phyloP scores from a whole-genome alignment of 2,888 invertebrate species.

The Xanthia togata region DNA sequence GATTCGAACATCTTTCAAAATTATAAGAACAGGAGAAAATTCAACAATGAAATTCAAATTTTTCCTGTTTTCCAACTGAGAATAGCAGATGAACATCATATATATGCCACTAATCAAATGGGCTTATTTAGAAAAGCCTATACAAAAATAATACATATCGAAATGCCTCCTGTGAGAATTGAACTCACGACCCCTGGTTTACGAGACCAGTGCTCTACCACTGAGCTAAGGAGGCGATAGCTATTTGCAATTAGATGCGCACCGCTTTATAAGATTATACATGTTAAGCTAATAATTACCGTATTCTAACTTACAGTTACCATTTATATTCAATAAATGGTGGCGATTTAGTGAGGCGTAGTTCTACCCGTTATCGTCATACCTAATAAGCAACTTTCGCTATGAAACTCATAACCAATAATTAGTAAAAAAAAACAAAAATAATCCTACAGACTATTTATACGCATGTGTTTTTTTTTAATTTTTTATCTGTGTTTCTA shows the following conservation, averaged over 20 bases:
- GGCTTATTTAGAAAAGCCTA: neutral
- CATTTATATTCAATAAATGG: neutral
- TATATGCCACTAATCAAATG: neutral
- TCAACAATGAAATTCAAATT: too few relatives aligned
- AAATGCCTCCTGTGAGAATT: conserved; percentile 94
- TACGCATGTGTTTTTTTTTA: neutral
- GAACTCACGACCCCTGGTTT: conserved; percentile 96
- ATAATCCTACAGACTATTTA: too few relatives aligned
- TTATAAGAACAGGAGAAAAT: neutral
- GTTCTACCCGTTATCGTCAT: too few relatives aligned
- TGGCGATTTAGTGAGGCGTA: neutral
- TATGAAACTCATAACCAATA: too few relatives aligned
- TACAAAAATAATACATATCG: neutral
- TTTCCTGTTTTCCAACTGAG: neutral
- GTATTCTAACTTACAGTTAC: neutral
- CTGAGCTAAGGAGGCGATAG: conserved; percentile 93
- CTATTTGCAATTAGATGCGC: neutral
- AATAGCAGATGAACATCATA: neutral
- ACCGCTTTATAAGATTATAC: neutral
- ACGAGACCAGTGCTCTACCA: conserved; percentile 96
- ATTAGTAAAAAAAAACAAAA: too few relatives aligned
- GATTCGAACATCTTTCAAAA: neutral
- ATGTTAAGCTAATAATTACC: too few relatives aligned
- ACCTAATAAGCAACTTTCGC: too few relatives aligned
- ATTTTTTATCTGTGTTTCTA: neutral